A percentile compares a stretch with the other conserved stretches of the same genome.
These are phyloP conservation scores for Phyllostomus hastatus DNA, from an alignment of 2,113 vertebrate species.

Conservation along the genomic window DNA sequence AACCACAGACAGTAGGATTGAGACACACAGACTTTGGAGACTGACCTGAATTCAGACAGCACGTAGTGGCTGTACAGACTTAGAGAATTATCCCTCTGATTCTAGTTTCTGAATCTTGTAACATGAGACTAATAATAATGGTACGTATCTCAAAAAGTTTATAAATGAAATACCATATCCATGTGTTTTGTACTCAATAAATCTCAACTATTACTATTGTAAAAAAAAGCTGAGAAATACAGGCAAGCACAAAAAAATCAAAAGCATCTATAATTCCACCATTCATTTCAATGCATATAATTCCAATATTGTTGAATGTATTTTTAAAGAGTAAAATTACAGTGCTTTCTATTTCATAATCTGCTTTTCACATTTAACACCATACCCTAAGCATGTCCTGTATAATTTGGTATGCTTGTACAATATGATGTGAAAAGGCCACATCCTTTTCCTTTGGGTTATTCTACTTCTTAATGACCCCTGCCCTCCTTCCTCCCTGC, in stretches of 20 bases:
- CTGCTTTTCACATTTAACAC: background rate
- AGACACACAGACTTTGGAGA: background rate
- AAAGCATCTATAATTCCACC: background rate
- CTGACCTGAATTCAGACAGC: background rate
- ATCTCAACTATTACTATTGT: background rate
- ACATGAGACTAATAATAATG: background rate
- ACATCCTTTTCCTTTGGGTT: background rate
- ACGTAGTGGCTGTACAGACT: background rate
- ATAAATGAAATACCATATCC: background rate
- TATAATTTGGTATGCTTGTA: background rate
- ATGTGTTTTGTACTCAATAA: background rate
- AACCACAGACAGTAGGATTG: background rate
- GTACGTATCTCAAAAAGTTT: background rate
- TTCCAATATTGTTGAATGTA: background rate
- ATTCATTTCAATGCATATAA: background rate
- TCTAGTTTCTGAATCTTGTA: background rate
- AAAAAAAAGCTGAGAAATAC: background rate
- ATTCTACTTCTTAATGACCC: background rate
- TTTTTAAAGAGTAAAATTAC: slow-evolving; percentile 16
- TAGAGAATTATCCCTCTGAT: background rate
- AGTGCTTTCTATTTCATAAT: background rate
- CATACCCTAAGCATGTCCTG: background rate
- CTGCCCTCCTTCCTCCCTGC: background rate
- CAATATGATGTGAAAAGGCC: background rate
- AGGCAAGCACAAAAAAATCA: slow-evolving; percentile 4